phyloP scores from a whole-genome alignment of 35 echinoderm and acorn worm species.

The Stichopus chloronotus region DNA sequence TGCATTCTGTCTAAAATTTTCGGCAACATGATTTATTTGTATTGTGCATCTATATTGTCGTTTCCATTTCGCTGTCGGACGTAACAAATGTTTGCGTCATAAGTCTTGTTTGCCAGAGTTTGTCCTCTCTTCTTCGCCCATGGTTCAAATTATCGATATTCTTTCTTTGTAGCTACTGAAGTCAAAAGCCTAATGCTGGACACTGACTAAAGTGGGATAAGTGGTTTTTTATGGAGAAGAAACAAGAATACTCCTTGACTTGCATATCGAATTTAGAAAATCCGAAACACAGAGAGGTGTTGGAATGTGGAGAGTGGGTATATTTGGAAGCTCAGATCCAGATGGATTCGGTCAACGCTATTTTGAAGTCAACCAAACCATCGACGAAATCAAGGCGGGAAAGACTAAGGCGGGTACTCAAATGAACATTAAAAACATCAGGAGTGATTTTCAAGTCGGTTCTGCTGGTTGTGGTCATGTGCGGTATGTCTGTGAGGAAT shows the following conservation, averaged over 20 bases:
- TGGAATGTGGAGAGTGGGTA: conserved; percentile 72
- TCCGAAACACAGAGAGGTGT: conserved; percentile 38
- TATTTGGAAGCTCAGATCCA: conserved; percentile 75
- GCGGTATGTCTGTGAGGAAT: conserved; percentile 74
- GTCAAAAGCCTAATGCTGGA: too few species aligned
- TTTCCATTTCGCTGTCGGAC: too few species aligned
- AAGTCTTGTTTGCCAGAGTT: too few species aligned
- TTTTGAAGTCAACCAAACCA: conserved; percentile 58
- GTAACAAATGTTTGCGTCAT: too few species aligned
- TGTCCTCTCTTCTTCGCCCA: too few species aligned
- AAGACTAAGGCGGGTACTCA: neutral
- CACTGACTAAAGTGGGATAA: too few species aligned
- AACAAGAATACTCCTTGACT: neutral
- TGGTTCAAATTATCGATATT: too few species aligned
- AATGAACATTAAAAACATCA: conserved; percentile 34
- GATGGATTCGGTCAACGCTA: conserved; percentile 72
- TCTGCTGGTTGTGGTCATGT: conserved; percentile 71
- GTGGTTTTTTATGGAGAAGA: neutral
- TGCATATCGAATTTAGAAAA: neutral
- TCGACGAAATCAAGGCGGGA: conserved; percentile 49
- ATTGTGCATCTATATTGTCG: too few species aligned
- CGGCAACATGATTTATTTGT: too few species aligned
- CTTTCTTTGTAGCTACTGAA: too few species aligned
- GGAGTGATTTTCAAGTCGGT: conserved; percentile 68
- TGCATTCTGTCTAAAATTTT: too few species aligned